These are phyloP conservation scores for Labrus mixtus DNA, from an alignment of 2,113 vertebrate genomes.

Conservation along the genomic window DNA sequence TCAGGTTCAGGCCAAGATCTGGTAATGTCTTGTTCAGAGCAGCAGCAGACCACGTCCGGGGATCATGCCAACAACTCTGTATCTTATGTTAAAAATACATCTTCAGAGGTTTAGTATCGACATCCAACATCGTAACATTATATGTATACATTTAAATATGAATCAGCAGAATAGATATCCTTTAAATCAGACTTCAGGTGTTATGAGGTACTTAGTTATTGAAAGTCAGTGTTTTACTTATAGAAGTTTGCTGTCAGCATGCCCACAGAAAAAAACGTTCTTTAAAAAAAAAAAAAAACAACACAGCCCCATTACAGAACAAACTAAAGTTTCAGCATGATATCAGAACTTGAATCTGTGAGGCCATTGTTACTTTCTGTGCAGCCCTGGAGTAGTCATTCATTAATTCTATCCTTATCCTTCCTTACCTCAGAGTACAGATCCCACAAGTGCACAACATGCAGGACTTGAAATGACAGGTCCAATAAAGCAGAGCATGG, in stretches of 20 bases:
- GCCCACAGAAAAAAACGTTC: background rate
- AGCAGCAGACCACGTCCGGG: too few species aligned
- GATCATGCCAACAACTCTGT: too few species aligned
- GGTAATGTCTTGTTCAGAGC: too few species aligned
- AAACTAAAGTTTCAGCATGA: background rate
- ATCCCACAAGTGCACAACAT: slow-evolving; percentile 37
- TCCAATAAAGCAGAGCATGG: slow-evolving; percentile 46
- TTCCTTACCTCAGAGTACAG: slow-evolving; percentile 31
- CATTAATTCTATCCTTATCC: slow-evolving; percentile 43
- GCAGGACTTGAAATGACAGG: slow-evolving; percentile 53
- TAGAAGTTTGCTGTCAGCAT: background rate
- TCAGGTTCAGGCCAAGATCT: too few species aligned
- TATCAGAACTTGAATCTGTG: background rate
- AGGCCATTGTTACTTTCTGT: background rate
- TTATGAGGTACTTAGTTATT: background rate
- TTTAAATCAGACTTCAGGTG: background rate
- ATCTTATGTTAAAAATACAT: too few species aligned
- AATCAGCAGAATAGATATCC: too few species aligned
- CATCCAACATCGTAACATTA: too few species aligned
- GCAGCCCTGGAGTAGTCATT: slow-evolving; percentile 19
- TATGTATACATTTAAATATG: too few species aligned
- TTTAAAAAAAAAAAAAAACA: background rate
- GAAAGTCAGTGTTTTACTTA: background rate
- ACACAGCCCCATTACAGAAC: background rate
- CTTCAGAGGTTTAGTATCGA: too few species aligned